phyloP scores from a whole-genome alignment of 2,113 vertebrate species.

The Tursiops truncatus region DNA sequence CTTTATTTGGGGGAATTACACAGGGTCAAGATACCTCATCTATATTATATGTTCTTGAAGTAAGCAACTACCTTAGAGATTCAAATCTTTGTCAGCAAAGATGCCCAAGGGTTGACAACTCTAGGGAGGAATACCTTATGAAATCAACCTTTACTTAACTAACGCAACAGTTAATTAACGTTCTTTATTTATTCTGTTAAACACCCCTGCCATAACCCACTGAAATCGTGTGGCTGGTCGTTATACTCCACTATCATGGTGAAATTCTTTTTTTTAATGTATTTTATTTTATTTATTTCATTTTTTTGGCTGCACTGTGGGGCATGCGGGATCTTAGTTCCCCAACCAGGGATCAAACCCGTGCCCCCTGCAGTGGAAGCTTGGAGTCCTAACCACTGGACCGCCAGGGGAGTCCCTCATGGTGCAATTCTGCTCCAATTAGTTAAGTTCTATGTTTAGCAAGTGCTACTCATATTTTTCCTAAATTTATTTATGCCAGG shows the following conservation, averaged over 20 bases:
- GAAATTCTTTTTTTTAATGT: background rate
- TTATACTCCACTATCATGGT: rapidly evolving
- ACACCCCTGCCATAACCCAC: background rate
- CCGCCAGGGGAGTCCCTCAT: background rate
- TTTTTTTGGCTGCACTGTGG: background rate
- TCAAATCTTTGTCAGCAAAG: background rate
- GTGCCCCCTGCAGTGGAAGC: no score
- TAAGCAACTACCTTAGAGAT: background rate
- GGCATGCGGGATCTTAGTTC: background rate
- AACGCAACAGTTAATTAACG: background rate
- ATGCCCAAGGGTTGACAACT: background rate
- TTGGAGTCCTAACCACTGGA: background rate
- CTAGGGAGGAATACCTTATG: background rate
- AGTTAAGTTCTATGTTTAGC: background rate
- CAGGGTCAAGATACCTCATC: background rate
- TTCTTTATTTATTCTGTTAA: background rate
- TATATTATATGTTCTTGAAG: background rate
- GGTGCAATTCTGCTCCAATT: rapidly evolving
- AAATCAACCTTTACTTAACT: background rate
- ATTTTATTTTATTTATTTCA: background rate
- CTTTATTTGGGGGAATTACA: background rate
- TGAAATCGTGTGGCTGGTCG: background rate
- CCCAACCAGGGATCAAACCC: background rate
- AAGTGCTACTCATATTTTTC: background rate
- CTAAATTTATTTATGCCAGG: background rate